Evolutionary conservation across 2,113 vertebrate species (phyloP).

Genomic region (Psilopsiagon aymara): DNA sequence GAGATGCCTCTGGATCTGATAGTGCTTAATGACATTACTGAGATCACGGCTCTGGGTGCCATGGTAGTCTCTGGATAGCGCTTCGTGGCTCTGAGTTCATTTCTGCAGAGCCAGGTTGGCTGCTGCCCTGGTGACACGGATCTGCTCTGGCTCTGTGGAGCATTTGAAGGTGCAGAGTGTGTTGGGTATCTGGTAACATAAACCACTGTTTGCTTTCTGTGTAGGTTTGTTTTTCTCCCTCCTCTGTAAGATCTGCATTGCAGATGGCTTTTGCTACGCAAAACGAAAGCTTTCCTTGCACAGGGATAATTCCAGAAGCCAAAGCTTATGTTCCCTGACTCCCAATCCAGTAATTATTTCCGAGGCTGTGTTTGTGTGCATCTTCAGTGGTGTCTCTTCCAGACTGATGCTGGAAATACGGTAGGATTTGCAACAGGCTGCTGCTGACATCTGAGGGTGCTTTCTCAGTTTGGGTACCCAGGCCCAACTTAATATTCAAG

Average conservation of each 20-base stretch:
- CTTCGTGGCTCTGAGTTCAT: fast-evolving
- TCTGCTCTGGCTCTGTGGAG: fast-evolving
- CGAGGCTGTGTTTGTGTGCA: background rate
- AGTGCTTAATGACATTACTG: background rate
- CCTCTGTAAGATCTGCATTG: slow-evolving; percentile 53
- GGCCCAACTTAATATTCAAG: background rate
- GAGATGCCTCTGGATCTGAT: background rate
- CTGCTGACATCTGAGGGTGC: background rate
- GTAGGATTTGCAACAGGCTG: background rate
- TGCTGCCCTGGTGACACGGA: background rate
- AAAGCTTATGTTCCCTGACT: background rate
- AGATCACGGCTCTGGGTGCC: fast-evolving
- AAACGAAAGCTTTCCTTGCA: slow-evolving; percentile 1
- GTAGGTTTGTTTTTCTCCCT: background rate
- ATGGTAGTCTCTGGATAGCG: fast-evolving
- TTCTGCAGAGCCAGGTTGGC: background rate
- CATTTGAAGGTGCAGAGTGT: fast-evolving
- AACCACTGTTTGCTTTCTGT: background rate
- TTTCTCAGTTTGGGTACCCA: background rate
- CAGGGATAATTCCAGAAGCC: slow-evolving; percentile 1
- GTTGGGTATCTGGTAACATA: background rate
- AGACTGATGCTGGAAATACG: background rate
- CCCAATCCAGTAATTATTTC: background rate
- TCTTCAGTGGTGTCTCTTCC: background rate
- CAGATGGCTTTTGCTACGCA: slow-evolving; percentile 17